Base-by-base conservation (phyloP, 2,888 invertebrate species). In the Polydrusus tereticollis region DNA sequence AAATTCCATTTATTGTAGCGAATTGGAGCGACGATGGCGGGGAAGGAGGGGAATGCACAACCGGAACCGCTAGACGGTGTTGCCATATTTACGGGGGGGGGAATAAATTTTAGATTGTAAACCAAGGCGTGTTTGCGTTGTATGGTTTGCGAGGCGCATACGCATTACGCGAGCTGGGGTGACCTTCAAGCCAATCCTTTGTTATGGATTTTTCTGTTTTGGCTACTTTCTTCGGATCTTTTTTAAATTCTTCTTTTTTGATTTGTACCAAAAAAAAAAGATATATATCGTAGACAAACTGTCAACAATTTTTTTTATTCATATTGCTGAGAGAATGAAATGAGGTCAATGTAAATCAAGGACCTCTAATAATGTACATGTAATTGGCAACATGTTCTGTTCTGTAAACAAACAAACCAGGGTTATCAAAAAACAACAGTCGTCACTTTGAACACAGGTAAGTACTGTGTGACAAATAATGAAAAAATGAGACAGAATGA, bases 191-290 rank as follows among this genome's bases (percentile, higher is more conserved):
- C 23, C 8, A 16, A 60, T 60, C 10, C 73, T 69, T 69, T 52
- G 50, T 69, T 75, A 76, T 74, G 69, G 74, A 76, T 76, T 75
- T 73, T 76, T 76, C 72, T 69, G 41, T 73, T 71, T 57, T 71
- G 73, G 52, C 63, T 74, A 60, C 67, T 43, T 72, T 21, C 12
- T 29, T 14, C n/a, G 20, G 14, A 33, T 33, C 21, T 60, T 41
- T 43, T 60, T 21, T 1, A 12, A 20, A n/a, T 38, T 29, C 26
- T 18, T 55, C n/a, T 29, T 29, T 33, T 8, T n/a, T 5, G 5
- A 16, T 2, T 6, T 16, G 14, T 16, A 6, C 16, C n/a, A n/a
- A 2, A 16, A 16, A 14, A 16, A 16, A 16, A 4, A 41, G 7
- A 16, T 41, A 2, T n/a, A 1, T 33, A 10, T 33, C 2, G 10